A percentile compares a stretch with the other conserved stretches of the same genome.
Evolutionary conservation across 2,888 invertebrate species (phyloP).

Genomic region (Thysanoteuthis rhombus): DNA sequence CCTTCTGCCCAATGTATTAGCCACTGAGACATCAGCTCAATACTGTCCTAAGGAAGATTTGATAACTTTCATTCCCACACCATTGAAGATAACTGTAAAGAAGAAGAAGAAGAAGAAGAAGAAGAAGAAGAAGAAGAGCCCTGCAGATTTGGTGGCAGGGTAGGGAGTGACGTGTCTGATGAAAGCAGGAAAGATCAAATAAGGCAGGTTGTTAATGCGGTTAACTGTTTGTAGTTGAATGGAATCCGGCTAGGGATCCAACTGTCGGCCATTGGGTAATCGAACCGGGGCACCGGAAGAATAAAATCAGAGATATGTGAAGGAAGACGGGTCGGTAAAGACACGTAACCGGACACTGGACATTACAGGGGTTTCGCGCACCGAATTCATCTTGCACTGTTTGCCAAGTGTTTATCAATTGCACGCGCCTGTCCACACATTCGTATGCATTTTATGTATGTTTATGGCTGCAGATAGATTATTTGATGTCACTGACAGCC

Average conservation of each 20-base stretch:
- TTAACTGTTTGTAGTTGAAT: background rate
- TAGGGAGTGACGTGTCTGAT: background rate
- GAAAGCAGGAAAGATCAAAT: background rate
- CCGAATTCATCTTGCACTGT: no score
- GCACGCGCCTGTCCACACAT: no score
- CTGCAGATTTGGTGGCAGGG: background rate
- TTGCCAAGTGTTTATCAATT: no score
- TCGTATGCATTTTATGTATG: no score
- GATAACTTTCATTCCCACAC: background rate
- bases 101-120: background rate
- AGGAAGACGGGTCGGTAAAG: background rate
- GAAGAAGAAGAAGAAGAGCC: background rate
- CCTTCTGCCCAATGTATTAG: background rate
- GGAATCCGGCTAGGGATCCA: background rate
- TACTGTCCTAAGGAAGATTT: background rate
- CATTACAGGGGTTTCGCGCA: background rate
- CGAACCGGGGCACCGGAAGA: background rate
- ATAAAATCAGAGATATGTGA: background rate
- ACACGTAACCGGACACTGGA: background rate
- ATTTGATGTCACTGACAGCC: no score
- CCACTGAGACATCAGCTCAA: background rate
- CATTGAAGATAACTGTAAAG: background rate
- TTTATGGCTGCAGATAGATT: no score
- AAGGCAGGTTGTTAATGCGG: constrained; percentile 12
- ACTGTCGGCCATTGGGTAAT: background rate